These are phyloP conservation scores for Crenichthys baileyi DNA, from an alignment of 2,797 vertebrate genomes.

Conservation along the genomic window DNA sequence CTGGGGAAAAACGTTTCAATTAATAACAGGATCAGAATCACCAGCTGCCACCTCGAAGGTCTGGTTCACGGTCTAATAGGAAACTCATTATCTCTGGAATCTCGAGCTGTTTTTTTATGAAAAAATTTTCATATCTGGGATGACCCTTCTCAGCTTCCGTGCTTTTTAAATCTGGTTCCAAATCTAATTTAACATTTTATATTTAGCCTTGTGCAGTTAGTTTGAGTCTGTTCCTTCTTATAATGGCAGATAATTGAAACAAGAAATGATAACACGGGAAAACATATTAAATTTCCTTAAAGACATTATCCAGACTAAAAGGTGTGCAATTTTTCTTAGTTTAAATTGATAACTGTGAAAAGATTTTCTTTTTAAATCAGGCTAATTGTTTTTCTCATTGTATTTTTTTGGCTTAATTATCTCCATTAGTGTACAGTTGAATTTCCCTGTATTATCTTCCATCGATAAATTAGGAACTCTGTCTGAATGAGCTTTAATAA, in stretches of 20 bases:
- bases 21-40: not conserved
- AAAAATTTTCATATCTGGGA: not conserved
- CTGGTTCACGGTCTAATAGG: not conserved
- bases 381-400: not conserved
- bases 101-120: not conserved
- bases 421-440: conserved; percentile 25
- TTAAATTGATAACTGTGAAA: no score
- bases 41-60: not conserved
- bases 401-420: conserved; percentile 13
- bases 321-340: conserved; percentile 36
- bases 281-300: not conserved
- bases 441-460: conserved; percentile 18
- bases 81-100: not conserved
- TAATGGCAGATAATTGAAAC: not conserved
- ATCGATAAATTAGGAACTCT: conserved; percentile 14
- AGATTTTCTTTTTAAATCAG: no score
- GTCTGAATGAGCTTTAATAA: conserved; percentile 17
- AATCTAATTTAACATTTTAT: not conserved
- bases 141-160: not conserved
- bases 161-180: not conserved
- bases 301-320: conserved; percentile 20
- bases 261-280: not conserved
- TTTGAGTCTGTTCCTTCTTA: not conserved
- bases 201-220: not conserved
- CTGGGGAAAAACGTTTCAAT: not conserved